Evolutionary conservation across 2,888 invertebrate genomes (phyloP), one percentile per base, ranked within the genome.

Genomic region (Watsonalla binaria): DNA sequence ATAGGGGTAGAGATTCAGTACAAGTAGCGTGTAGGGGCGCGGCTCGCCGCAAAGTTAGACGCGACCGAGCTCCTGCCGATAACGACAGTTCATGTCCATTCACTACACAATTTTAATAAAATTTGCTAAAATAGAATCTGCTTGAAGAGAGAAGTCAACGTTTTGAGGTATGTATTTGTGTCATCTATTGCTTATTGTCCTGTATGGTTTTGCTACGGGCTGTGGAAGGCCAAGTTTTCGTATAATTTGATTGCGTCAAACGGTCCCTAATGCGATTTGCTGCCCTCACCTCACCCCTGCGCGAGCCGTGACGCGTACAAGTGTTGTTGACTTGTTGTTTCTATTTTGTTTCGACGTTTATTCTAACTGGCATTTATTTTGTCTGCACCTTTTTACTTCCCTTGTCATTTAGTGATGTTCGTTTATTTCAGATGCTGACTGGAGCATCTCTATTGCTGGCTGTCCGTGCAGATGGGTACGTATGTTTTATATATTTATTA

Each of bases 1-100:
- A 87, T 88, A 88, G 89, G 90, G 90, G 90, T 89, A 87, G 88
- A 89, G 90, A 90, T 88, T 90, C 90, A 87, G 90, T 89, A 86
- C 87, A 88, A 89, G 90, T 88, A 90, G 80, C 86, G 86, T 85
- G 85, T 86, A 86, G 87, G 90, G 90, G 90, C 88, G 90, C 90
- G 90, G 90, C 86, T 87, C 90, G 88, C 90, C 88, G 82, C 90
- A 88, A 88, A 86, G 90, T 87, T 87, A 90, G 90, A 90, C 90
- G 90, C 89, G 80, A 83, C 88, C 82, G 83, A 84, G 90, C 89
- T 82, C 76, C 80, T 68, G 88, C 78, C 82, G 83, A 80, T 79
- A 83, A 79, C 85, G 82, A 78, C 83, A 82, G 82, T 78, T 76
- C 79, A 80, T 76, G 78, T 76, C 73, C 67, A 76, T 66, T 74